Conservation (phyloP, 2,113 vertebrate genomes). For the Sinocyclocheilus anophthalmus region DNA sequence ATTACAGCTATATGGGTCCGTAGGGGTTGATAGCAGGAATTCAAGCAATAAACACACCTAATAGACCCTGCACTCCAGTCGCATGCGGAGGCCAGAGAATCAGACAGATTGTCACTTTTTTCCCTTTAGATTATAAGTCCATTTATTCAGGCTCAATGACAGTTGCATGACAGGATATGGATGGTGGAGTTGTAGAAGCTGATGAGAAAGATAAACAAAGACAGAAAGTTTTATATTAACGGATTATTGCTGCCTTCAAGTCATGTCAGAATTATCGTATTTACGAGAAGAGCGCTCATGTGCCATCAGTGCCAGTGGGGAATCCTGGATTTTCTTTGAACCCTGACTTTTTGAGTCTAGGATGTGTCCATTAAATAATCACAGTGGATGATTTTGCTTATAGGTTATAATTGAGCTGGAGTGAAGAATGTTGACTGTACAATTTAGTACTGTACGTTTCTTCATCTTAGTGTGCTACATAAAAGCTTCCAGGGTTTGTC, state of each 20-base stretch:
- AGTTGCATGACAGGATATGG: conserved; percentile 22
- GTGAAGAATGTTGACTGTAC: neutral
- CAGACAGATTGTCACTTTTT: conserved; percentile 21
- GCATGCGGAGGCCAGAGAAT: conserved; percentile 30
- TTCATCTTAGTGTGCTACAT: neutral
- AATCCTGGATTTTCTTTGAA: neutral
- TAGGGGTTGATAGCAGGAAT: conserved; percentile 72
- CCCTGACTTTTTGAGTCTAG: neutral
- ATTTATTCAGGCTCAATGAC: conserved; percentile 26
- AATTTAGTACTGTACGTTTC: neutral
- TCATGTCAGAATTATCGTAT: conserved; percentile 4
- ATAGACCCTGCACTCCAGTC: conserved; percentile 11
- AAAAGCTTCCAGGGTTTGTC: neutral
- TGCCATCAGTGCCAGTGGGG: neutral
- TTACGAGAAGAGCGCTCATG: neutral
- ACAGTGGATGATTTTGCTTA: neutral
- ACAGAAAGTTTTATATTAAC: conserved; percentile 28
- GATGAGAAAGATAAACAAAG: conserved; percentile 17
- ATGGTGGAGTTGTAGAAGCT: conserved; percentile 11
- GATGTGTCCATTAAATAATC: neutral
- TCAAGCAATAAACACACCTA: conserved; percentile 67
- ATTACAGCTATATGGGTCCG: conserved; percentile 80
- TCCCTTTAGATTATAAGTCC: neutral
- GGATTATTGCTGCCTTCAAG: conserved; percentile 25
- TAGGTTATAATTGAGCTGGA: neutral